Evolutionary conservation across 2,888 invertebrate species (phyloP), one percentile per base, ranked within the genome.

Genomic region (Lepidochitona cinerea): DNA sequence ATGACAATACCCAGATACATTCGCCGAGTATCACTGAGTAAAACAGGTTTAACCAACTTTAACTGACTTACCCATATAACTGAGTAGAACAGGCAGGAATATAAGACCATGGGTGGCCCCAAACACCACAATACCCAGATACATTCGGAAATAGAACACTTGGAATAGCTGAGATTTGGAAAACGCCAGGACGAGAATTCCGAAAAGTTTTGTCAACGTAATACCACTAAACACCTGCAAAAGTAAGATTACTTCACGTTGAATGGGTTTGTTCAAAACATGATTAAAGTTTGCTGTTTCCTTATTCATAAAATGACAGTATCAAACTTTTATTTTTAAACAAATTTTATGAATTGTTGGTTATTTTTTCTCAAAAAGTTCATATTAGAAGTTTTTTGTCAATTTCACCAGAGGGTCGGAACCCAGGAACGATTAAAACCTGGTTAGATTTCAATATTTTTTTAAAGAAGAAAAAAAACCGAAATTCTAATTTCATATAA

Each of bases 1-100:
- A 99, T 88, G 71, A 99, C 99, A 85, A 99, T 99, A 74, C 98
- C 97, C 89, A 99, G 93, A 92, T 99, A 99, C 97, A 98, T 97
- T 81, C 97, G 94, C 93, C 97, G n/a, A n/a, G n/a, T n/a, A n/a
- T n/a, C n/a, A n/a, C n/a, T n/a, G n/a, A 98, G 93, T 97, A 98
- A 92, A 96, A 97, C 41, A n/a, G n/a, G n/a, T n/a, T n/a, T n/a
- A n/a, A n/a, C n/a, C n/a, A n/a, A n/a, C n/a, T n/a, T 41, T 18
- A 41, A 18, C 41, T 12, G 23, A 80, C 86, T 83, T 79, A 89
- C 99, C 99, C 90, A 97, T 95, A 93, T 97, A 98, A 92, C 97
- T 97, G 84, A 99, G 94, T 87, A 99, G 93, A 76, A 99, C 98
- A 9, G 99, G 99, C 83, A 99, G 93, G 93, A 99, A 98, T 88